Conservation (phyloP, 2,888 invertebrate species). For the Nomada goodeniana region DNA sequence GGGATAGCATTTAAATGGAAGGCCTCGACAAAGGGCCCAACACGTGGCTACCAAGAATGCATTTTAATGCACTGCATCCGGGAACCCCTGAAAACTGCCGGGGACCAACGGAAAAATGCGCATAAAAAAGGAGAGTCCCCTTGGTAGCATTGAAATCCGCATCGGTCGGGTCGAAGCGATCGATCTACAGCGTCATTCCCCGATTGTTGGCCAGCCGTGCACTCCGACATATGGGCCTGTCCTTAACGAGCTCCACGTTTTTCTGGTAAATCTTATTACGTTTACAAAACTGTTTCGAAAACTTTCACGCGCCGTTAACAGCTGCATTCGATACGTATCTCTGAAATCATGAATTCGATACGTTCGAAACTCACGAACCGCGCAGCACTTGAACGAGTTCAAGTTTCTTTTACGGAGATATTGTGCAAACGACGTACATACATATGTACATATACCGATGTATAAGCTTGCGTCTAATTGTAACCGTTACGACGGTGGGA, state of each 20-base stretch:
- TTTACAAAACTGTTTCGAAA: neutral
- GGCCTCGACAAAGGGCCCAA: constrained; percentile 58
- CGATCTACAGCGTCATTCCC: constrained; percentile 68
- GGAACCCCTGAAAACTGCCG: constrained; percentile 42
- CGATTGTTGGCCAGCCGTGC: constrained; percentile 43
- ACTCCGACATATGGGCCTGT: constrained; percentile 44
- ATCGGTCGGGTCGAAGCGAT: constrained; percentile 55
- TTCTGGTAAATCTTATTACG: constrained; percentile 27
- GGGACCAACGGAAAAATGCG: constrained; percentile 41
- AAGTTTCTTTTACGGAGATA: no score
- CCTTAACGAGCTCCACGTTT: constrained; percentile 51
- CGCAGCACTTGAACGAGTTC: no score
- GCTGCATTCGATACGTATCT: constrained; percentile 3
- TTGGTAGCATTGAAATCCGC: constrained; percentile 50
- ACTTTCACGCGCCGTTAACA: neutral
- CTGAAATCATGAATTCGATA: no score
- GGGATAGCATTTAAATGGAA: constrained; percentile 64
- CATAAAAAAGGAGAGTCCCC: constrained; percentile 32
- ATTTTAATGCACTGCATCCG: constrained; percentile 71
- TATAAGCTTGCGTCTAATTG: no score
- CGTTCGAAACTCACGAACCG: no score
- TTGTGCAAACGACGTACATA: no score
- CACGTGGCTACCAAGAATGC: constrained; percentile 63
- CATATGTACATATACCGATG: no score
- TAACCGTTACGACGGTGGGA: no score